Conservation (phyloP, 2,113 vertebrate genomes). For the Onychostruthus taczanowskii region DNA sequence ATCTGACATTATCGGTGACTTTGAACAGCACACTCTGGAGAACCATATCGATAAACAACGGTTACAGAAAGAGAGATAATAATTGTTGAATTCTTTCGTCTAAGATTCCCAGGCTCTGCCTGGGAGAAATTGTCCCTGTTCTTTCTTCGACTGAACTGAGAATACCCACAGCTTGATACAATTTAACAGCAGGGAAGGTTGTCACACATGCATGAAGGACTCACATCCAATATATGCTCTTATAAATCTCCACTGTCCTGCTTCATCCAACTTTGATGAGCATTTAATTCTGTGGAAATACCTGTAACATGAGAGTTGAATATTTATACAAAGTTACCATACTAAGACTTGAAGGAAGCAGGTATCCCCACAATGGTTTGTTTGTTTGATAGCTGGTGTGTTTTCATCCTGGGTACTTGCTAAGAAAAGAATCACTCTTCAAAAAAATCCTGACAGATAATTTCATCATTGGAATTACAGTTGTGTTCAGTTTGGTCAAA, state of each 20-base stretch:
- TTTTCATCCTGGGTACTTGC: background rate
- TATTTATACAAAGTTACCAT: background rate
- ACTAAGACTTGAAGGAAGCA: background rate
- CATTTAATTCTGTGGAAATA: background rate
- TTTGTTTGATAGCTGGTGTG: background rate
- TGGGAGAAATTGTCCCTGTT: background rate
- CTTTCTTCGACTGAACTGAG: background rate
- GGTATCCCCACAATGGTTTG: background rate
- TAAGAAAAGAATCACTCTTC: background rate
- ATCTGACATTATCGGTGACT: background rate
- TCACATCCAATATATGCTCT: accelerated
- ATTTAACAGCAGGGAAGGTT: background rate
- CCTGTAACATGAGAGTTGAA: background rate
- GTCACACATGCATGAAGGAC: background rate
- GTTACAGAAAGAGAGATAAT: background rate
- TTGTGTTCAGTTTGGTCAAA: background rate
- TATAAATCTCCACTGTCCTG: background rate
- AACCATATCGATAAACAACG: background rate
- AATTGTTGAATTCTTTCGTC: background rate
- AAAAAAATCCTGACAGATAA: background rate
- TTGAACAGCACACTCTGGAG: background rate
- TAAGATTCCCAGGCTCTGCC: background rate
- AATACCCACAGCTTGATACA: background rate
- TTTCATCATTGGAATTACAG: background rate
- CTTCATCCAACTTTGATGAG: background rate